These are phyloP conservation scores for Eretmocerus hayati DNA, from an alignment of 2,888 invertebrate genomes.

Conservation along the genomic window DNA sequence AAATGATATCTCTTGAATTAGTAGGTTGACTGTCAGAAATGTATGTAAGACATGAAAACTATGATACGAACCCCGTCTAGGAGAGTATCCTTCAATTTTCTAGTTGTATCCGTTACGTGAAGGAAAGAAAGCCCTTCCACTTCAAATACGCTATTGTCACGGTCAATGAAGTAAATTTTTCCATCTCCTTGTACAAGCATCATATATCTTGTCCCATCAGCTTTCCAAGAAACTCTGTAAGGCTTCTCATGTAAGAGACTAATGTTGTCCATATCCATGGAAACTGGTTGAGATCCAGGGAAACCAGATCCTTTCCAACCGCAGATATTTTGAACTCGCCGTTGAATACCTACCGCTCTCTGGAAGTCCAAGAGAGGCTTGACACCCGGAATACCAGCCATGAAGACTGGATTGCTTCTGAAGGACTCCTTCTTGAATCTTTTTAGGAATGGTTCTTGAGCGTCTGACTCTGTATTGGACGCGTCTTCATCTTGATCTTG, in stretches of 20 bases:
- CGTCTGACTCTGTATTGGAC: slow-evolving; percentile 20
- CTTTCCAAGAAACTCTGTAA: slow-evolving; percentile 98
- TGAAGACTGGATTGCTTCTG: slow-evolving; percentile 66
- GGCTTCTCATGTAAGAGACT: slow-evolving; percentile 67
- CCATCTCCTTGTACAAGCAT: slow-evolving; percentile 85
- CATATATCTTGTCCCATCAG: slow-evolving; percentile 96
- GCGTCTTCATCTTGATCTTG: slow-evolving; percentile 32
- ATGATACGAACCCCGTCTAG: slow-evolving; percentile 78
- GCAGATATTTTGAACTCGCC: slow-evolving; percentile 72
- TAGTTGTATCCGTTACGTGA: slow-evolving; percentile 61
- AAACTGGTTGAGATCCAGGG: slow-evolving; percentile 96
- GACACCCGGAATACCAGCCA: slow-evolving; percentile 82
- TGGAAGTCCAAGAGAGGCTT: slow-evolving; percentile 57
- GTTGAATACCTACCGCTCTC: slow-evolving; percentile 61
- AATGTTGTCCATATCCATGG: slow-evolving; percentile 84
- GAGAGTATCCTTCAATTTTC: slow-evolving; percentile 73
- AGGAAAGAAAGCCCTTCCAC: slow-evolving; percentile 76
- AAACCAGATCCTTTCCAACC: slow-evolving; percentile 75
- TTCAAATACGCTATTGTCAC: slow-evolving; percentile 88
- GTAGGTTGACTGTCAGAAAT: neutral
- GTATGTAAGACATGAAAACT: neutral
- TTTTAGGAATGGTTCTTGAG: neutral
- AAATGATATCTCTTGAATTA: slow-evolving; percentile 28
- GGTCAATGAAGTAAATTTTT: slow-evolving; percentile 88
- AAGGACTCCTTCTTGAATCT: slow-evolving; percentile 48